These are phyloP conservation scores for Trichacis sp. DNA, from an alignment of 2,888 invertebrate genomes.

Conservation along the genomic window DNA sequence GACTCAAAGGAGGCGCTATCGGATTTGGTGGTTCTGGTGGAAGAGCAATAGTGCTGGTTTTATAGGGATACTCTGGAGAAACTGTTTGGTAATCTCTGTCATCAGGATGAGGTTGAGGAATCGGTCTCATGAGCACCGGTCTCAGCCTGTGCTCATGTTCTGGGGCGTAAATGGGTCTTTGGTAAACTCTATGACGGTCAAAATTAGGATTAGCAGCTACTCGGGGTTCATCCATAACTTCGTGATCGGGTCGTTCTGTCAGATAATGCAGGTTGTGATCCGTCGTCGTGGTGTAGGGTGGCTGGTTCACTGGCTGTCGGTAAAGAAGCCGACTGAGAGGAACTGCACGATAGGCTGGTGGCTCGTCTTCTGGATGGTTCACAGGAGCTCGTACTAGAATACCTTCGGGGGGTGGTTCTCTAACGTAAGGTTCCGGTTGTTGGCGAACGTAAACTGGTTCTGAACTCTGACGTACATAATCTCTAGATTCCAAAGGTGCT, in stretches of 20 bases:
- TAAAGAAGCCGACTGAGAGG: conserved; percentile 53
- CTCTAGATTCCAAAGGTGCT: conserved; percentile 46
- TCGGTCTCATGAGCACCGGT: conserved; percentile 41
- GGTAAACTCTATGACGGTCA: conserved; percentile 50
- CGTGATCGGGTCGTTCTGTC: conserved; percentile 55
- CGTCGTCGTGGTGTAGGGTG: conserved; percentile 54
- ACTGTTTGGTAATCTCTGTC: conserved; percentile 57
- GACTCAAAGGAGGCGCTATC: conserved; percentile 78
- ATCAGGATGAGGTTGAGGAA: conserved; percentile 44
- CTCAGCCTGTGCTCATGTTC: conserved; percentile 46
- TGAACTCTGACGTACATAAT: conserved; percentile 53
- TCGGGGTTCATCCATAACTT: conserved; percentile 52
- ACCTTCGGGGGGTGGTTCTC: conserved; percentile 54
- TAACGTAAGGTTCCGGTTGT: conserved; percentile 54
- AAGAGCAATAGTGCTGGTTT: conserved; percentile 50
- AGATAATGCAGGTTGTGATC: conserved; percentile 60
- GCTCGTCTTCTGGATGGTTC: conserved; percentile 52
- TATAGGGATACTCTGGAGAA: conserved; percentile 57
- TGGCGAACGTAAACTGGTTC: conserved; percentile 60
- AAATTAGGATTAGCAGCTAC: conserved; percentile 50
- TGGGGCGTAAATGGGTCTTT: conserved; percentile 46
- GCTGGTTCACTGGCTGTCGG: conserved; percentile 50
- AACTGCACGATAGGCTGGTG: conserved; percentile 50
- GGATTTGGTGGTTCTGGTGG: conserved; percentile 71
- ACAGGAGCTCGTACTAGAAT: conserved; percentile 51